phyloP scores from a whole-genome alignment of 2,113 vertebrate genomes.

The Muntiacus reevesi region DNA sequence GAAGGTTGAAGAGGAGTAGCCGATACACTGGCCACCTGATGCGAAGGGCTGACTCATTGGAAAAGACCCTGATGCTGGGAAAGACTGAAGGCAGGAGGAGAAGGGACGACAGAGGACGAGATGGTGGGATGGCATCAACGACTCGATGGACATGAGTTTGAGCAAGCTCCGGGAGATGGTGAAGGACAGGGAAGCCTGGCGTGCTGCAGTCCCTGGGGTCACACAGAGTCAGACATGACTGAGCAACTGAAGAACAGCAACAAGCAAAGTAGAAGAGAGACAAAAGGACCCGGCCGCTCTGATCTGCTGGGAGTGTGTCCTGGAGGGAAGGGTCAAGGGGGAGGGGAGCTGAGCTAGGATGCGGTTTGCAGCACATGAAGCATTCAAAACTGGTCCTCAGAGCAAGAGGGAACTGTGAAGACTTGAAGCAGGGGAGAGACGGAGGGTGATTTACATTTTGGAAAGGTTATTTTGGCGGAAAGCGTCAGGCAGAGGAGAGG shows the following conservation, averaged over 20 bases:
- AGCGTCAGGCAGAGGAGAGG: neutral
- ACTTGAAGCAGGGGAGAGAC: neutral
- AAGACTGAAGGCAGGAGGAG: neutral
- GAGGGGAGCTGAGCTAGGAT: neutral
- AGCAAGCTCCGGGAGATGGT: neutral
- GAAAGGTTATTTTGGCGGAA: neutral
- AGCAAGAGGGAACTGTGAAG: neutral
- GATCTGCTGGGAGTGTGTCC: neutral
- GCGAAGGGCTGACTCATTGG: neutral
- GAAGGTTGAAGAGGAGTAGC: neutral
- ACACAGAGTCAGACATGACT: neutral
- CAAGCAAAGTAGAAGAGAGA: neutral
- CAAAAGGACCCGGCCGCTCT: neutral
- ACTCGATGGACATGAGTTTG: neutral
- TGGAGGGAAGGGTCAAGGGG: rapidly evolving
- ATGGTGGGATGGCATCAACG: neutral
- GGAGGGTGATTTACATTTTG: neutral
- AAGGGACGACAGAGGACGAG: neutral
- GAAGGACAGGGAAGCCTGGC: neutral
- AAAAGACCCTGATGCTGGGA: neutral
- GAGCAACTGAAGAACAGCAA: neutral
- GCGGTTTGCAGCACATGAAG: neutral
- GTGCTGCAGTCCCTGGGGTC: neutral
- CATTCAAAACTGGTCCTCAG: neutral
- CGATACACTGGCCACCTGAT: neutral